Percentiles rank a stretch among this genome's conserved stretches.
These are phyloP conservation scores for Merops nubicus DNA, from an alignment of 2,113 vertebrate species.

Conservation along the genomic window DNA sequence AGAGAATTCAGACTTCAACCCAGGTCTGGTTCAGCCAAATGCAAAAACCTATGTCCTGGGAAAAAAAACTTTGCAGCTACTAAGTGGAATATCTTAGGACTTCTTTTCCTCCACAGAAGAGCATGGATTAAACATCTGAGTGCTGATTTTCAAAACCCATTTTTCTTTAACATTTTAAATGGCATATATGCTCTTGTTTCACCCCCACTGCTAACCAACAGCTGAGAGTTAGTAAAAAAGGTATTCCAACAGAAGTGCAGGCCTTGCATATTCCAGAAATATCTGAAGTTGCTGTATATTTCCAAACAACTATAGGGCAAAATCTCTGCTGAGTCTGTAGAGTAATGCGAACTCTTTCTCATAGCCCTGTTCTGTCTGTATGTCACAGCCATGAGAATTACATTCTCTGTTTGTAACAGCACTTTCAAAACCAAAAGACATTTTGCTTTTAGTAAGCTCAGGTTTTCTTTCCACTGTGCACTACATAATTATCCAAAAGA, in stretches of 20 bases:
- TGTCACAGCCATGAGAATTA: neutral
- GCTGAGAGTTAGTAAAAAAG: neutral
- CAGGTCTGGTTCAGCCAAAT: neutral
- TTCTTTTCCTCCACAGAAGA: neutral
- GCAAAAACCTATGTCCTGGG: neutral
- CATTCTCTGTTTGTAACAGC: neutral
- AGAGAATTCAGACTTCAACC: neutral
- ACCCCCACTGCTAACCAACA: neutral
- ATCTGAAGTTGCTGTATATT: constrained; percentile 4
- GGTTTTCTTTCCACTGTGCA: neutral
- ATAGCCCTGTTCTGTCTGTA: neutral
- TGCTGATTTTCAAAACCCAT: neutral
- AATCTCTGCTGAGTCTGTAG: constrained; percentile 23
- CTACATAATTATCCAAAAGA: neutral
- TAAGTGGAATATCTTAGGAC: neutral
- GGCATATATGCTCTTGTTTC: neutral
- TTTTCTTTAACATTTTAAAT: constrained; percentile 3
- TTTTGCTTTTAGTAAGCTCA: too few species aligned
- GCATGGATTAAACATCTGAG: neutral
- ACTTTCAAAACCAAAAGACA: neutral
- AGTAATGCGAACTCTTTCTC: neutral
- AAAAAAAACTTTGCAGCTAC: neutral
- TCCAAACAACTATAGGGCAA: constrained; percentile 53
- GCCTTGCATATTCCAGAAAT: constrained; percentile 39
- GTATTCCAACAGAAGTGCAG: neutral